Evolutionary conservation across 1,140 invertebrate species (phyloP).

Genomic region (Drosophila azteca): DNA sequence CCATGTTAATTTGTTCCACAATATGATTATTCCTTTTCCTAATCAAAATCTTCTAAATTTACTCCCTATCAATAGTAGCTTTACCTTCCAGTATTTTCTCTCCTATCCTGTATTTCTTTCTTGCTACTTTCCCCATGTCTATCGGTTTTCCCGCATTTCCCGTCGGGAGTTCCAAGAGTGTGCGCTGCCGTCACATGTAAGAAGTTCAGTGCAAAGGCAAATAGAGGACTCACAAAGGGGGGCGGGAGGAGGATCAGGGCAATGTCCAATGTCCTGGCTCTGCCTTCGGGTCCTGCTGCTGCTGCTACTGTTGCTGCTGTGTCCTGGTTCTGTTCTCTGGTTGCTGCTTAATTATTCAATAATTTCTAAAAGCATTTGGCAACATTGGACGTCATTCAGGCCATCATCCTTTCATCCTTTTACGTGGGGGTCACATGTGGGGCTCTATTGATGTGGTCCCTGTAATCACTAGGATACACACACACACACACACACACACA

Average conservation of each 20-base stretch:
- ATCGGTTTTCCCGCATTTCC: slow-evolving; percentile 39
- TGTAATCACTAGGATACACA: slow-evolving; percentile 75
- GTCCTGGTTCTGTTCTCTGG: slow-evolving; percentile 17
- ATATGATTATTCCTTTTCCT: no score
- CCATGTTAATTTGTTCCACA: no score
- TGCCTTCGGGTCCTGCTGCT: not conserved
- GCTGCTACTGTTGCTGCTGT: slow-evolving; percentile 1
- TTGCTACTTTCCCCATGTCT: no score
- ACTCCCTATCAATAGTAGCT: no score
- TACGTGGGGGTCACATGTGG: slow-evolving; percentile 30
- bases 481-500: slow-evolving; percentile 18
- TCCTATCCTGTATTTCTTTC: no score
- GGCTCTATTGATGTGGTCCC: slow-evolving; percentile 9
- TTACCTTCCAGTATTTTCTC: no score
- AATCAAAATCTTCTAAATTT: no score
- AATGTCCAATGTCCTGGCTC: no score
- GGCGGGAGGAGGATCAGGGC: not conserved
- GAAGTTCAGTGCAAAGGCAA: slow-evolving; percentile 77
- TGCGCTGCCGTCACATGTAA: slow-evolving; percentile 49
- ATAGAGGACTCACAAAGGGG: slow-evolving; percentile 33
- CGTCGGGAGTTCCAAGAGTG: slow-evolving; percentile 46
- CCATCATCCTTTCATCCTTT: slow-evolving; percentile 78
- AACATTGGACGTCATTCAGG: slow-evolving; percentile 53
- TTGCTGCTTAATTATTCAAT: slow-evolving; percentile 77
- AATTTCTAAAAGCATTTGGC: slow-evolving; percentile 81